Base-by-base conservation (phyloP, 1,140 invertebrate species). In the Temnothorax longispinosus region DNA sequence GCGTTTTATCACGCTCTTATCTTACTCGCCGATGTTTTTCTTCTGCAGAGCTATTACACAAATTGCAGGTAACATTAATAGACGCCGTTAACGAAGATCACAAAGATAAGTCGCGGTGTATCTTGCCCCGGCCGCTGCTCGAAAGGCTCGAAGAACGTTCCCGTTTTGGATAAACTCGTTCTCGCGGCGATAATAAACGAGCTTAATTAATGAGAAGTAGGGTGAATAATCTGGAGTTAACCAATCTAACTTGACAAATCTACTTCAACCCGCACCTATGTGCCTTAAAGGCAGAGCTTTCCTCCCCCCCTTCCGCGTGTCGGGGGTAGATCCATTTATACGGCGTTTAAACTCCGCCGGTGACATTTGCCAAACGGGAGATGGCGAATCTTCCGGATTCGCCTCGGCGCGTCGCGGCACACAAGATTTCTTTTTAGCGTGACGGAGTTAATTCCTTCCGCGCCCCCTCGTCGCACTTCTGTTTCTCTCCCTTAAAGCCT, bases 401-500 rank as follows among this genome's bases (percentile, higher is more conserved):
- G n/a, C 6, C 7, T 44, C 52, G 56, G 65, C 67, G 65, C 58
- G 65, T 54, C 35, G 38, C 44, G 56, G 64, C 5, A 38, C 47
- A 3, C 27, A 11, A 80, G 60, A 35, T 87, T 82, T 90, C 72
- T 71, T 82, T 71, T 56, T 69, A 44, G 1, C 32, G 54, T 56
- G 69, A 67, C 71, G 7, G 76, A 76, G 86, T 90, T 90, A 87
- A 90, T 88, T 88, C 60, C 80, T 80, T 71, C 56, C 44, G 77
- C 18, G 52, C 15, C 41, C 47, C 21, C 41, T 50, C 6, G n/a
- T 27, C 47, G 21, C n/a, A 21, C 69, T 21, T 50, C 47, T 81
- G 35, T 38, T 13, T 81, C 8, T 35, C 35, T 6, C 10, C 41
- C 69, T 75, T 60, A 10, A 44, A 75, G 7, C 18, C 65, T 41